Evolutionary conservation across 2,113 vertebrate genomes (phyloP).

Genomic region (Galbula dea): DNA sequence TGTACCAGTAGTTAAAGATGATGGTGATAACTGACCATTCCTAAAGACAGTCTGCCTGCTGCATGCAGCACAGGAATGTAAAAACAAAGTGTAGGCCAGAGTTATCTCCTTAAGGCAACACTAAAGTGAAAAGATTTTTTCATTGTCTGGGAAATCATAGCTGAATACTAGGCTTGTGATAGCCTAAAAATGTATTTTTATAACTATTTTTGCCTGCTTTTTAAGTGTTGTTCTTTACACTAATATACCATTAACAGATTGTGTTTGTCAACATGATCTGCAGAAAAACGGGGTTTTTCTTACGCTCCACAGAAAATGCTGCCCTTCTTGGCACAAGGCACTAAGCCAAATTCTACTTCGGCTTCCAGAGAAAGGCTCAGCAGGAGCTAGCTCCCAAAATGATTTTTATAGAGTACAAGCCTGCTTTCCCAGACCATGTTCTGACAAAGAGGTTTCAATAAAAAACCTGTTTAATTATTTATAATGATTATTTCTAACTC

Average conservation of each 20-base stretch:
- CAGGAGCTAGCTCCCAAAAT: not conserved
- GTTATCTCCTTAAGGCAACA: not conserved
- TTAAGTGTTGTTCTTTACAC: not conserved
- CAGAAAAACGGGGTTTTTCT: not conserved
- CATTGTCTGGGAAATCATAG: not conserved
- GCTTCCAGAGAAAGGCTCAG: not conserved
- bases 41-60: not conserved
- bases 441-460: not conserved
- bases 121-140: not conserved
- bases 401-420: not conserved
- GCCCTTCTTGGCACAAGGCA: not conserved
- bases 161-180: not conserved
- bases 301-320: not conserved
- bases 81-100: not conserved
- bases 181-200: not conserved
- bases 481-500: not conserved
- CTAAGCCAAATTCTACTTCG: not conserved
- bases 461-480: constrained; percentile 5
- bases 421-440: not conserved
- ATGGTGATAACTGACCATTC: not conserved
- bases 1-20: not conserved
- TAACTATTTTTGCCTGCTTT: not conserved
- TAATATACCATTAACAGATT: not conserved
- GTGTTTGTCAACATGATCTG: not conserved
- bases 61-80: not conserved